Base-by-base conservation (phyloP, 2,888 invertebrate species). In the Rotaria sp. region DNA sequence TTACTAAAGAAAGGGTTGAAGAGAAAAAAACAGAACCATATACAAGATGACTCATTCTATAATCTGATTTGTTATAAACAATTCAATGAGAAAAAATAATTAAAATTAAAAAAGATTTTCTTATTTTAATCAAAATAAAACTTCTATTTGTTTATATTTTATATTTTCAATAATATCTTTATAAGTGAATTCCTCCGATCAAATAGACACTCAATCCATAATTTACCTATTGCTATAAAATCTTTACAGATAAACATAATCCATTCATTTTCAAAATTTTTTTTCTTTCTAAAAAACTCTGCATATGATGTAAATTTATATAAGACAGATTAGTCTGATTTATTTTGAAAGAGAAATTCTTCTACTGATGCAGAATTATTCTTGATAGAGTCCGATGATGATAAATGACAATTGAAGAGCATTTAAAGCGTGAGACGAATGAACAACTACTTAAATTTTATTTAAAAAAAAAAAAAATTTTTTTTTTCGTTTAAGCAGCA, bases 291-390 rank as follows among this genome's bases (percentile, higher is more conserved):
- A 30, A 35, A 67, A 8, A 35, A 35, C 4, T 35, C 67, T 67
- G 67, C 67, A 67, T 26, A 67, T 67, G 67, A 67, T 67, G 67
- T 67, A 7, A 0, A 67, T 35, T 67, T 35, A 67, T 67, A 35
- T 67, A 67, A 67, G 67, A 67, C 67, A 67, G 67, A 67, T 67
- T 67, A 67, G 67, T 67, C 67, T 67, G 67, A 67, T 67, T 67
- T 18, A 67, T 67, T 67, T 35, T 67, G 67, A 67, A 67, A 21
- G 67, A 67, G 15, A 30, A 67, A 35, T 1, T 35, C 15, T 67
- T 67, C 35, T 4, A 15, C 67, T 67, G 67, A 67, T 67, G 67
- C 67, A 67, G 67, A 67, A 8, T 35, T 8, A 30, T 18, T 67
- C 1, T 35, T 1, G 1, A 11, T 26, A 45, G 0, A n/a, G 41